phyloP scores from a whole-genome alignment of 2,888 invertebrate genomes.

The Unio pictorum region DNA sequence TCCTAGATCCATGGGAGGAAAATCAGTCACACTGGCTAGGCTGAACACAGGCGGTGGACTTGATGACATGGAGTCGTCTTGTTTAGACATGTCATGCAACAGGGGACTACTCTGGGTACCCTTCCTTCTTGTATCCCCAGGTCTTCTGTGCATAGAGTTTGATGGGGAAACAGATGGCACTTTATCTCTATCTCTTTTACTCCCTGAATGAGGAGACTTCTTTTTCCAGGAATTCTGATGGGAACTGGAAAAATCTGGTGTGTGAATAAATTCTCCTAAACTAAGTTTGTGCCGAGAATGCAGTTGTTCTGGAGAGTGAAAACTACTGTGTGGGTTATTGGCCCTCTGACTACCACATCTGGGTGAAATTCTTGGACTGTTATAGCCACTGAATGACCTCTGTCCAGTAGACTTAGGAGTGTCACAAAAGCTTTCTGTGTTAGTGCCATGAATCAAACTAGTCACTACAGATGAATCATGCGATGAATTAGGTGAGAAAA shows the following conservation, averaged over 20 bases:
- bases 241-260: constrained; percentile 37
- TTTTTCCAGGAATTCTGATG: constrained; percentile 34
- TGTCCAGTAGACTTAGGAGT: constrained; percentile 16
- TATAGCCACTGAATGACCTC: constrained; percentile 14
- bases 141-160: constrained; percentile 15
- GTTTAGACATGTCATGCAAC: constrained; percentile 10
- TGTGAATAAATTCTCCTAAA: constrained; percentile 57
- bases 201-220: constrained; percentile 46
- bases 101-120: constrained; percentile 27
- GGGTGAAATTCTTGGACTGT: constrained; percentile 24
- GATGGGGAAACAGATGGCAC: constrained; percentile 34
- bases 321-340: constrained; percentile 24
- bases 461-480: constrained; percentile 26
- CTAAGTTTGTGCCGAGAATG: constrained; percentile 52
- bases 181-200: constrained; percentile 21
- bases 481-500: constrained; percentile 48
- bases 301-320: constrained; percentile 32
- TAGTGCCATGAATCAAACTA: neutral
- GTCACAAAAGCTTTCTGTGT: constrained; percentile 16
- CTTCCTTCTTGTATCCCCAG: constrained; percentile 37
- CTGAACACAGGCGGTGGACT: constrained; percentile 45
- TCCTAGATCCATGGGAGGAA: constrained; percentile 46
- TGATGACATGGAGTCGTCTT: neutral
- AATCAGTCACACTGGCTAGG: constrained; percentile 48
- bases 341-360: constrained; percentile 32